These are phyloP conservation scores for Zaprionus ornatus DNA, from an alignment of 1,140 invertebrate genomes.

Conservation along the genomic window DNA sequence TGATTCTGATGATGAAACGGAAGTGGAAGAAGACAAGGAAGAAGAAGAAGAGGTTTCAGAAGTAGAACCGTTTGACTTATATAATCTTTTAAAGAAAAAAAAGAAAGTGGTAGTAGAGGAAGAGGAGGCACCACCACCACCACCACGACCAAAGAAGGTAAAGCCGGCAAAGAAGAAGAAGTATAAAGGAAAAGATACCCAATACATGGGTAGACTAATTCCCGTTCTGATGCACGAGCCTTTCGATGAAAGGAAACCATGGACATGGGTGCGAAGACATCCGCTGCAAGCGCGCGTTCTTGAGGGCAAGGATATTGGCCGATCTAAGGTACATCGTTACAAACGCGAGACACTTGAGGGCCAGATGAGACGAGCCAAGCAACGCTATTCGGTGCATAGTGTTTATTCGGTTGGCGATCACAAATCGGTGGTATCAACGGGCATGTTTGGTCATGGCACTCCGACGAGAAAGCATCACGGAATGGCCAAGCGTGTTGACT, in stretches of 20 bases:
- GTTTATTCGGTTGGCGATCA: too few relatives aligned
- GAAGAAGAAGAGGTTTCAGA: too few relatives aligned
- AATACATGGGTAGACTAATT: background rate
- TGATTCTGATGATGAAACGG: too few relatives aligned
- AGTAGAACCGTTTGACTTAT: too few relatives aligned
- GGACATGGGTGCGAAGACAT: background rate
- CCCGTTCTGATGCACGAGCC: background rate
- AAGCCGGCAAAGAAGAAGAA: background rate
- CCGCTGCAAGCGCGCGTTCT: background rate
- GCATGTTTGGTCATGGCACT: too few relatives aligned
- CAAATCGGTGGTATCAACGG: too few relatives aligned
- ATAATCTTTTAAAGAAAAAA: too few relatives aligned
- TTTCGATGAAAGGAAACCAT: background rate
- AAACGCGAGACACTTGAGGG: background rate
- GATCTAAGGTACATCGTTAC: background rate
- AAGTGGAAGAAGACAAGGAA: fast-evolving
- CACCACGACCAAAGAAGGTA: too few relatives aligned
- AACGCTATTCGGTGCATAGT: background rate
- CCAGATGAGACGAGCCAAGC: background rate
- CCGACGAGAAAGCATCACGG: too few relatives aligned
- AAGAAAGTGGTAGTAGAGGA: too few relatives aligned
- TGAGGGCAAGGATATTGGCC: background rate
- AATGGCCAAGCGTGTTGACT: too few relatives aligned
- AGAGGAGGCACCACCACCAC: too few relatives aligned
- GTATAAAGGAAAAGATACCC: background rate